Percentiles rank a stretch among this genome's conserved stretches.
Conservation (phyloP, 2,797 vertebrate species). For the Lerista edwardsae region DNA sequence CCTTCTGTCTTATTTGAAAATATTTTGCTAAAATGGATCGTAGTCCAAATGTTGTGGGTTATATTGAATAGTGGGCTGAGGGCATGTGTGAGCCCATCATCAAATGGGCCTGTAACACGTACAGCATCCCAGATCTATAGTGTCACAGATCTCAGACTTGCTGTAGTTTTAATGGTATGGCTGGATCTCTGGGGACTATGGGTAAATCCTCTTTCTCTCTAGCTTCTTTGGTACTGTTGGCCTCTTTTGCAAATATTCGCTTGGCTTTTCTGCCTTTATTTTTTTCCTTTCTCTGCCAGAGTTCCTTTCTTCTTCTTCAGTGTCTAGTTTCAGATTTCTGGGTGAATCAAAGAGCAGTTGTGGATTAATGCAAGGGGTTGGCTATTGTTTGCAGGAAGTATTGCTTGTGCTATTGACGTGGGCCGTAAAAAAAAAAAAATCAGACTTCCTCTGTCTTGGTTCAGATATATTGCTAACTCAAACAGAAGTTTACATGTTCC, state of each 20-base stretch:
- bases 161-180: not conserved
- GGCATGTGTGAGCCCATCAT: not conserved
- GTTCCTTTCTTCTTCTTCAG: not conserved
- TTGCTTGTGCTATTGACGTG: too few relatives aligned
- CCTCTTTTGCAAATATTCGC: not conserved
- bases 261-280: not conserved
- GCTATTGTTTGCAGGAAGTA: not conserved
- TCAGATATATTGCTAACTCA: too few relatives aligned
- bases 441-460: not conserved
- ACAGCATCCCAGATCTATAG: too few relatives aligned
- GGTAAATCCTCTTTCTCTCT: not conserved
- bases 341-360: not conserved
- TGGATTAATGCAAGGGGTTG: not conserved
- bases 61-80: not conserved
- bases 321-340: not conserved
- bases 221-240: not conserved
- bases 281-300: too few relatives aligned
- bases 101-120: too few relatives aligned
- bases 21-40: not conserved
- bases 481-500: too few relatives aligned
- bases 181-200: not conserved
- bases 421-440: not conserved
- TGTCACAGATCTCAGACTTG: not conserved
- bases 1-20: not conserved
- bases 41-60: not conserved